phyloP scores from a whole-genome alignment of 2,113 vertebrate species.

The Phocoena sinus region DNA sequence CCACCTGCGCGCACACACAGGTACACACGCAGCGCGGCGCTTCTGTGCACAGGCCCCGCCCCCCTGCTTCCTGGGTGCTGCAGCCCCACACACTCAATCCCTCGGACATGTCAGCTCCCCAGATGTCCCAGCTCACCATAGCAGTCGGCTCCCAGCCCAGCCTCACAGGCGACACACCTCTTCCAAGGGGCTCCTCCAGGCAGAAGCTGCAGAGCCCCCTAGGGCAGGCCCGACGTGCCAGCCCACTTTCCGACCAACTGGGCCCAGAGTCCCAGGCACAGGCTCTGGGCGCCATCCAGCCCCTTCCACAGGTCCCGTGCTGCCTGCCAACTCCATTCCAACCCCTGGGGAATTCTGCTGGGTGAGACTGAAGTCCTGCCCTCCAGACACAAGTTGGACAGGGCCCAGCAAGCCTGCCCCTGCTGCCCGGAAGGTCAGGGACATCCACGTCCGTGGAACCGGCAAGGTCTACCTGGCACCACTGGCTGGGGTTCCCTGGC shows the following conservation, averaged over 20 bases:
- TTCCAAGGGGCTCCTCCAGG: neutral
- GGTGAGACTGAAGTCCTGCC: constrained; percentile 51
- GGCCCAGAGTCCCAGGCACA: neutral
- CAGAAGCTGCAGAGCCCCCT: neutral
- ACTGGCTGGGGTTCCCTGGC: constrained; percentile 58
- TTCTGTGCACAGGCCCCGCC: neutral
- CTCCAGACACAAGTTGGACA: constrained; percentile 44
- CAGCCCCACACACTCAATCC: neutral
- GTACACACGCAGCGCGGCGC: neutral
- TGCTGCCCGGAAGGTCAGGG: constrained; percentile 28
- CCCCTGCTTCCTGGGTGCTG: neutral
- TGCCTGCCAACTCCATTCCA: constrained; percentile 54
- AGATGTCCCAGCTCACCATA: neutral
- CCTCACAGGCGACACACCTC: neutral
- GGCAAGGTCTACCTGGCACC: constrained; percentile 46
- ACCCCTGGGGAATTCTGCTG: constrained; percentile 45
- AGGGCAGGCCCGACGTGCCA: accelerated
- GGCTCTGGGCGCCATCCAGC: constrained; percentile 44
- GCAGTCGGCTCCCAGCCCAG: neutral
- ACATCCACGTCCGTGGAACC: constrained; percentile 23
- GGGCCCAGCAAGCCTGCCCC: constrained; percentile 46
- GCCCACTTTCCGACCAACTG: neutral
- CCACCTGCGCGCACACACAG: neutral
- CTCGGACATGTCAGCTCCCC: neutral
- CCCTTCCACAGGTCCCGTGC: constrained; percentile 51